phyloP scores from a whole-genome alignment of 2,888 invertebrate species.

The Lydus trimaculatus region DNA sequence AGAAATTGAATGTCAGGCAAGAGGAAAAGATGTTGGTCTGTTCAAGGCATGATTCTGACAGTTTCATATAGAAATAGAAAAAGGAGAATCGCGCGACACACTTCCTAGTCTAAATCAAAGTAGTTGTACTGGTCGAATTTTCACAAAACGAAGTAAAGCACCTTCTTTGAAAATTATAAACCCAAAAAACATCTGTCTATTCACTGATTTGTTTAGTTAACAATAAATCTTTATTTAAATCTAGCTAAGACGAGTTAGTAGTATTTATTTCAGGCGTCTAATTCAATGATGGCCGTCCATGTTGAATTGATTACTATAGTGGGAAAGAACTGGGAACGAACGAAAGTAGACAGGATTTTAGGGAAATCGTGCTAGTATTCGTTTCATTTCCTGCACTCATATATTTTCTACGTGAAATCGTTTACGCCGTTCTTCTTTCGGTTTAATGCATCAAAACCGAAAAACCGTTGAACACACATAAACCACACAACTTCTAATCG shows the following conservation, averaged over 20 bases:
- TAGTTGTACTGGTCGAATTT: background rate
- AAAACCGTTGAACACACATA: background rate
- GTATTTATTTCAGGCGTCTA: conserved; percentile 34
- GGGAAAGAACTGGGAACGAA: background rate
- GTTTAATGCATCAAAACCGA: background rate
- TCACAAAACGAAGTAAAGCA: background rate
- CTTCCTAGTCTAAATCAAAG: background rate
- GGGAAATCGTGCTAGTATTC: conserved; percentile 26
- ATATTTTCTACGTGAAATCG: conserved; percentile 24
- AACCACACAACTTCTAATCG: background rate
- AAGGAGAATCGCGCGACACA: background rate
- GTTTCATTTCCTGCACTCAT: conserved; percentile 29
- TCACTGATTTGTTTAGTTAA: background rate
- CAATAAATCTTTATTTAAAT: conserved; percentile 34
- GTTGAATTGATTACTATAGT: conserved; percentile 23
- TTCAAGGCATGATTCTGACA: background rate
- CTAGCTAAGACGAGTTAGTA: conserved; percentile 28
- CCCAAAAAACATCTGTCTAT: background rate
- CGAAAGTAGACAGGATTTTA: conserved; percentile 18
- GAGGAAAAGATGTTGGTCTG: background rate
- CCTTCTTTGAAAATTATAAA: background rate
- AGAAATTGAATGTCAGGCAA: conserved; percentile 5
- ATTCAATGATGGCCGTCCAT: conserved; percentile 32
- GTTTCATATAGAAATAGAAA: background rate
- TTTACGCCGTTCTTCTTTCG: conserved; percentile 17